These are phyloP conservation scores for Drosophila algonquin DNA, from an alignment of 2,888 invertebrate genomes.

Conservation along the genomic window DNA sequence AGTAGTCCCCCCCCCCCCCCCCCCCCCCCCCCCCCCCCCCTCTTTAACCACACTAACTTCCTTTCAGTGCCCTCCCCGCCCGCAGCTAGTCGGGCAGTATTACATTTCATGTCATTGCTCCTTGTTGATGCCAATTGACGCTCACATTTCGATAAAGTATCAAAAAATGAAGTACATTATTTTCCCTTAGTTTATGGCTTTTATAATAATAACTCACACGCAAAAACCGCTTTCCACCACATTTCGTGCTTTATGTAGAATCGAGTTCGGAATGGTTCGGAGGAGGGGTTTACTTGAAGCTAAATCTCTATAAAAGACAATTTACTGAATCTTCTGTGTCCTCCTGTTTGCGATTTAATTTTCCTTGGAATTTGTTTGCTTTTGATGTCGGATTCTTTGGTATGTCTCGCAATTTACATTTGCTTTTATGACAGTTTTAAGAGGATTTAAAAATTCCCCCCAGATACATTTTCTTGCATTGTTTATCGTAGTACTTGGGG, in stretches of 20 bases:
- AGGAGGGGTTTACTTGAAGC: conserved; percentile 4
- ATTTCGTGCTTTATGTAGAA: background rate
- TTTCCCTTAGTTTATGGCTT: conserved; percentile 51
- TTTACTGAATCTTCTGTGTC: background rate
- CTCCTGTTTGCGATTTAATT: background rate
- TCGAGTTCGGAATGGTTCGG: conserved; percentile 12
- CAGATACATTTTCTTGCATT: background rate
- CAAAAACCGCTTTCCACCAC: conserved; percentile 45
- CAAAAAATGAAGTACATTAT: conserved; percentile 43
- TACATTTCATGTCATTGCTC: conserved; percentile 68
- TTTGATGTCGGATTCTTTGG: conserved; percentile 17
- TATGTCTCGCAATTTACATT: conserved; percentile 28
- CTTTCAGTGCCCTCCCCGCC: conserved; percentile 4
- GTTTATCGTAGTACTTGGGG: background rate
- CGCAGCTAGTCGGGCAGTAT: conserved; percentile 38
- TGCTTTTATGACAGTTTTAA: conserved; percentile 9
- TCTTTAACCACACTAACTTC: conserved; percentile 14
- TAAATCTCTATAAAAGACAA: conserved; percentile 28
- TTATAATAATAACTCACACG: conserved; percentile 57
- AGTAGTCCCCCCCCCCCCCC: background rate
- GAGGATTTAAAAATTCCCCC: conserved; percentile 40
- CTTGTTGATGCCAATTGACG: conserved; percentile 68
- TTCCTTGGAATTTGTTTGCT: conserved; percentile 8
- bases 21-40: background rate
- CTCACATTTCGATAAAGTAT: conserved; percentile 56